These are phyloP conservation scores for Steatornis caripensis DNA, from an alignment of 2,113 vertebrate genomes.

Conservation along the genomic window DNA sequence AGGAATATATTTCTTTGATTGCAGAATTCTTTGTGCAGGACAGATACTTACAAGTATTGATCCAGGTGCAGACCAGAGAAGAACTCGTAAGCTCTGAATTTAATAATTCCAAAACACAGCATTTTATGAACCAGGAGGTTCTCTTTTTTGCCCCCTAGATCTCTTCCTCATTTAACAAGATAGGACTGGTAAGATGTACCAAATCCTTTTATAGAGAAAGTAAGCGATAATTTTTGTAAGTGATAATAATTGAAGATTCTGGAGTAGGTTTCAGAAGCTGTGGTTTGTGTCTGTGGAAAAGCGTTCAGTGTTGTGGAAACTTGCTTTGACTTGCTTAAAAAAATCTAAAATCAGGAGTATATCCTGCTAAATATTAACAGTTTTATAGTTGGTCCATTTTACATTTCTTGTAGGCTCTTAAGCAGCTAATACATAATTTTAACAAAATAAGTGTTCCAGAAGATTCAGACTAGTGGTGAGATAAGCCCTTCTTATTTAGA, in stretches of 20 bases:
- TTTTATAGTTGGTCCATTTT: background rate
- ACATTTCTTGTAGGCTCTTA: background rate
- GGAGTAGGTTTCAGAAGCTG: background rate
- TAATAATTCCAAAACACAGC: background rate
- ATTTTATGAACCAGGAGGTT: background rate
- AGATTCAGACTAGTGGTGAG: background rate
- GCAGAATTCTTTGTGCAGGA: background rate
- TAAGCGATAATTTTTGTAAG: background rate
- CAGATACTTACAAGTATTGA: background rate
- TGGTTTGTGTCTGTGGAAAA: background rate
- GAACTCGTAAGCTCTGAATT: background rate
- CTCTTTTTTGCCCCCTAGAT: background rate
- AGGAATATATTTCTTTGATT: background rate
- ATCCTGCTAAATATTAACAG: background rate
- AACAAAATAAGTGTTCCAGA: background rate
- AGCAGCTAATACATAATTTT: background rate
- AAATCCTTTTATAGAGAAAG: background rate
- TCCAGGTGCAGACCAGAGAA: background rate
- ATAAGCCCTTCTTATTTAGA: background rate
- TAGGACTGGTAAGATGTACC: background rate
- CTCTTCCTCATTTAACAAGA: background rate
- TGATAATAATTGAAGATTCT: background rate
- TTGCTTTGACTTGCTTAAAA: background rate
- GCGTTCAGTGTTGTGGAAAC: background rate
- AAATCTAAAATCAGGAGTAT: background rate